Evolutionary conservation across 2,113 vertebrate species (phyloP).

Genomic region (Serinus canaria): DNA sequence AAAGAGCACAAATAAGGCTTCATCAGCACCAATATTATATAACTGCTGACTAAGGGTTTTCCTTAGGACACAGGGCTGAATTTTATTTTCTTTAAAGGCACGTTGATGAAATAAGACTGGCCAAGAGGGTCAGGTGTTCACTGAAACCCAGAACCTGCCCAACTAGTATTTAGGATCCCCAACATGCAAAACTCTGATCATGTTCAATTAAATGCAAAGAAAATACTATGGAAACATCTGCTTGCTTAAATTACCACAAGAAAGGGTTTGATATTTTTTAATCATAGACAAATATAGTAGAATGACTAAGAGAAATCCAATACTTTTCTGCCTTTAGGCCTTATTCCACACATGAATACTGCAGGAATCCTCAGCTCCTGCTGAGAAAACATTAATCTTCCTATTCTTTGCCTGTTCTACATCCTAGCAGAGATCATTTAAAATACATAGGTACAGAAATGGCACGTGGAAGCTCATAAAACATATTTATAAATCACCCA

Average conservation of each 20-base stretch:
- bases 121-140: neutral
- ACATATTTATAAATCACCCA: neutral
- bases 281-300: neutral
- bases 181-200: neutral
- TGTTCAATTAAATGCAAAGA: constrained; percentile 21
- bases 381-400: neutral
- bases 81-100: constrained; percentile 16
- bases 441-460: neutral
- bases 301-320: constrained; percentile 3
- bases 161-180: constrained; percentile 11
- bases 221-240: constrained; percentile 35
- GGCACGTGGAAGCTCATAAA: neutral
- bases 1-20: neutral
- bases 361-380: neutral
- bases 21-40: neutral
- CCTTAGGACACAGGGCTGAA: neutral
- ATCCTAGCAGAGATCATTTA: neutral
- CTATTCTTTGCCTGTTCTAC: neutral
- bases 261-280: constrained; percentile 19
- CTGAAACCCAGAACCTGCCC: constrained; percentile 29
- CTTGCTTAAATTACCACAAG: constrained; percentile 20
- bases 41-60: neutral
- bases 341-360: neutral
- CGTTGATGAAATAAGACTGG: neutral
- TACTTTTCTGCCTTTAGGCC: neutral